Conservation (phyloP, 2,113 vertebrate genomes). For the Solea senegalensis region DNA sequence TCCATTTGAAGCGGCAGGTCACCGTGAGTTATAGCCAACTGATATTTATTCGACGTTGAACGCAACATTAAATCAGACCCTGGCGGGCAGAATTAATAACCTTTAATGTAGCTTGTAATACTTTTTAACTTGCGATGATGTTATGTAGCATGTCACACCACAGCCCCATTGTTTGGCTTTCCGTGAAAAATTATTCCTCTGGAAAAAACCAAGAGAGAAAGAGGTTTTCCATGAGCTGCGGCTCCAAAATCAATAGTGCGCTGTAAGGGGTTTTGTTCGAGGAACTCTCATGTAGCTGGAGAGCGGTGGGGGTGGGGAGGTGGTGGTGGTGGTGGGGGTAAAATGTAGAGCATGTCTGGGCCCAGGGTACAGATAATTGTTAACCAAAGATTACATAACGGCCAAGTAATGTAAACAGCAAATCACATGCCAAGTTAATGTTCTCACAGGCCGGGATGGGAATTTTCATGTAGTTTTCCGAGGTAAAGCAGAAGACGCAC, state of each 20-base stretch:
- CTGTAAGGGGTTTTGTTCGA: constrained; percentile 64
- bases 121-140: constrained; percentile 69
- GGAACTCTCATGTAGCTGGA: constrained; percentile 53
- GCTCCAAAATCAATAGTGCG: constrained; percentile 68
- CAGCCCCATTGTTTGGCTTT: constrained; percentile 52
- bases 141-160: constrained; percentile 53
- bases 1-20: constrained; percentile 56
- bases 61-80: constrained; percentile 67
- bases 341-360: constrained; percentile 65
- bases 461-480: constrained; percentile 35
- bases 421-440: constrained; percentile 68
- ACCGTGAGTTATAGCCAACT: constrained; percentile 61
- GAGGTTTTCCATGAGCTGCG: constrained; percentile 58
- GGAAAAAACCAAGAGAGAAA: constrained; percentile 5
- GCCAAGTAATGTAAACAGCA: constrained; percentile 72
- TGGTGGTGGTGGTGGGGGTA: neutral
- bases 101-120: constrained; percentile 63
- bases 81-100: constrained; percentile 64
- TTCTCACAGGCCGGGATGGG: constrained; percentile 59
- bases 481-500: constrained; percentile 42
- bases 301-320: constrained; percentile 8
- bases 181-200: constrained; percentile 51
- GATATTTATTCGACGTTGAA: constrained; percentile 77
- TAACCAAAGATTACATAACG: constrained; percentile 75
- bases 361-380: constrained; percentile 71